Evolutionary conservation across 2,888 invertebrate genomes (phyloP).

Genomic region (Epinotia bilunana): DNA sequence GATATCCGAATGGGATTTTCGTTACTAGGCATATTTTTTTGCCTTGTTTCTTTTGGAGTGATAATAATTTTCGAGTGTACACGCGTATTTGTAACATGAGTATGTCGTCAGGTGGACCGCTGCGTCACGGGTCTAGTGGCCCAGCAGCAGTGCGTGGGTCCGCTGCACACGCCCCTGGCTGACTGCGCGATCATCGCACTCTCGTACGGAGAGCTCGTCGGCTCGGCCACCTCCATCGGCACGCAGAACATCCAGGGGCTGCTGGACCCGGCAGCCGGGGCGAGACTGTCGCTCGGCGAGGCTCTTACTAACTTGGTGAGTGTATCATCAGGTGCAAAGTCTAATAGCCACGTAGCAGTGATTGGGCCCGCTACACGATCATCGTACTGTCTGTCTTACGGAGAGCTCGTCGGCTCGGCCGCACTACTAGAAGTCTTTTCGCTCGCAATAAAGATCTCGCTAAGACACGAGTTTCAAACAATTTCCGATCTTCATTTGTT

Average conservation of each 20-base stretch:
- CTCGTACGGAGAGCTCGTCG: conserved; percentile 91
- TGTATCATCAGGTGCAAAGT: conserved; percentile 35
- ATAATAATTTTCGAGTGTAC: no score
- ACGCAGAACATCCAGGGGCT: conserved; percentile 98
- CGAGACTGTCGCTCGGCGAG: conserved; percentile 97
- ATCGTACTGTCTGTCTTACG: background rate
- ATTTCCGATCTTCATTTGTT: background rate
- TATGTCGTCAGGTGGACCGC: conserved; percentile 87
- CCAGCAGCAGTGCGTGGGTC: conserved; percentile 99
- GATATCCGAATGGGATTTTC: no score
- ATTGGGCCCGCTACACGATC: background rate
- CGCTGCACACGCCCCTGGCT: conserved; percentile 97
- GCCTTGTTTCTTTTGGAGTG: no score
- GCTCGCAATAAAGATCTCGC: no score
- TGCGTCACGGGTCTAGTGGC: conserved; percentile 98
- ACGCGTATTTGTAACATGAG: no score
- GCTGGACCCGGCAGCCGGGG: conserved; percentile 92
- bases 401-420: background rate
- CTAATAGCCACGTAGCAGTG: no score
- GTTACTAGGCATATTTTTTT: no score
- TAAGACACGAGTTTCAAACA: no score
- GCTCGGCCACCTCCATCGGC: conserved; percentile 97
- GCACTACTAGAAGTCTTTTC: no score
- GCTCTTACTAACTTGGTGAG: conserved; percentile 96
- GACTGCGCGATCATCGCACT: conserved; percentile 96